These are phyloP conservation scores for Nicator chloris DNA, from an alignment of 2,113 vertebrate species.

Conservation along the genomic window DNA sequence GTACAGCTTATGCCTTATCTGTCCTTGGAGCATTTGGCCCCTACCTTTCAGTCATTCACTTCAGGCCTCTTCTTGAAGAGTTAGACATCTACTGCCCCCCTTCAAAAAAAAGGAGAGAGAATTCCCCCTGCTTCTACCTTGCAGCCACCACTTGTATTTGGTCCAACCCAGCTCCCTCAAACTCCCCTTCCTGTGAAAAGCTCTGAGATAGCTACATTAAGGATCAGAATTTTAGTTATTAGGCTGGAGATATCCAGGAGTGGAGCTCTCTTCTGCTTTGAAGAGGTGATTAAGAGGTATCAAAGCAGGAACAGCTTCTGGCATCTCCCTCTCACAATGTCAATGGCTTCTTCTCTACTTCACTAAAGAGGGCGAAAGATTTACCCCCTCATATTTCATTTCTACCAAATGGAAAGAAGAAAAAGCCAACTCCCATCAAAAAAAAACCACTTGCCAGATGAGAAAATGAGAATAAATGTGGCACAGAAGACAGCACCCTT, in stretches of 20 bases:
- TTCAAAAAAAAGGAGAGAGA: background rate
- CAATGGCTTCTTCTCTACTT: background rate
- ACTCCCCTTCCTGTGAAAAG: background rate
- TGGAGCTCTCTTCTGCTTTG: background rate
- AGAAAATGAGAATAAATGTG: background rate
- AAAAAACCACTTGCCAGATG: background rate
- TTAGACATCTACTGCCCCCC: background rate
- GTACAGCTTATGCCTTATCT: background rate
- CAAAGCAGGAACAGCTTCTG: background rate
- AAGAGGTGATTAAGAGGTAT: background rate
- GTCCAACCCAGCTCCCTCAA: background rate
- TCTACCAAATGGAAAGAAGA: background rate
- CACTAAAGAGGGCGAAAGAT: background rate
- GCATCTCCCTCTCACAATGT: background rate
- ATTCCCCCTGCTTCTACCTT: rapidly evolving
- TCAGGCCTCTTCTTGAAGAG: background rate
- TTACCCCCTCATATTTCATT: background rate
- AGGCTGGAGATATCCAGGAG: background rate
- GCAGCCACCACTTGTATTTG: background rate
- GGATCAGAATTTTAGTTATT: background rate
- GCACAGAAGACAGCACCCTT: background rate
- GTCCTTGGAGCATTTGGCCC: background rate
- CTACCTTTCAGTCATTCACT: background rate
- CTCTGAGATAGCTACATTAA: background rate
- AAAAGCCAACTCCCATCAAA: background rate